Evolutionary conservation across 1,140 invertebrate species (phyloP).

Genomic region (Cherax quadricarinatus): DNA sequence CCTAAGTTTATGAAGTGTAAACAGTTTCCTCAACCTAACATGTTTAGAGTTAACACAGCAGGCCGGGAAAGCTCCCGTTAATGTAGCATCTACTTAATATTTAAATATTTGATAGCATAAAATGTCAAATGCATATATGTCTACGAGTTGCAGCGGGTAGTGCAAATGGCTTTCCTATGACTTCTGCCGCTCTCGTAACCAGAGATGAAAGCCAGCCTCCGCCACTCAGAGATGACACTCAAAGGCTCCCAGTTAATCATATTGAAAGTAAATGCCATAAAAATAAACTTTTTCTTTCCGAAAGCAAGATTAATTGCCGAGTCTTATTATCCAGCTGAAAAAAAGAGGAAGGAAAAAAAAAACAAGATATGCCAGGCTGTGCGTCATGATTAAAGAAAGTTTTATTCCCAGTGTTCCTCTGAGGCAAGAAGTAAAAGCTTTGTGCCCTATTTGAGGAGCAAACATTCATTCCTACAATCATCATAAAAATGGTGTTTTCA

Average conservation of each 20-base stretch:
- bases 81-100: slow-evolving; percentile 35
- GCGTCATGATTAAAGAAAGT: slow-evolving; percentile 69
- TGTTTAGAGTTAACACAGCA: not conserved
- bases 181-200: too few relatives aligned
- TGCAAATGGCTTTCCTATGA: too few relatives aligned
- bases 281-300: slow-evolving; percentile 38
- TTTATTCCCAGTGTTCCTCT: slow-evolving; percentile 66
- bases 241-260: slow-evolving; percentile 51
- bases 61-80: not conserved
- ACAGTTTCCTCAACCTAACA: not conserved
- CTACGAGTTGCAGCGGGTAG: not conserved
- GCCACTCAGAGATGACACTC: slow-evolving; percentile 51
- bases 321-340: slow-evolving; percentile 53
- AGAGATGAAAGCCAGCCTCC: slow-evolving; percentile 32
- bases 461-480: slow-evolving; percentile 70
- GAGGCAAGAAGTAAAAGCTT: slow-evolving; percentile 65
- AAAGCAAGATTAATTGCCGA: slow-evolving; percentile 67
- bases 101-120: slow-evolving; percentile 27
- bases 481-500: slow-evolving; percentile 70
- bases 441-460: slow-evolving; percentile 63
- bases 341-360: slow-evolving; percentile 34
- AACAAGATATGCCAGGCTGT: slow-evolving; percentile 31
- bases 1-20: not conserved
- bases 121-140: slow-evolving; percentile 50
- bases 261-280: slow-evolving; percentile 54